Percentiles rank a stretch among this genome's conserved stretches.
These are phyloP conservation scores for Glomeris maerens DNA, from an alignment of 1,140 invertebrate genomes.

Conservation along the genomic window DNA sequence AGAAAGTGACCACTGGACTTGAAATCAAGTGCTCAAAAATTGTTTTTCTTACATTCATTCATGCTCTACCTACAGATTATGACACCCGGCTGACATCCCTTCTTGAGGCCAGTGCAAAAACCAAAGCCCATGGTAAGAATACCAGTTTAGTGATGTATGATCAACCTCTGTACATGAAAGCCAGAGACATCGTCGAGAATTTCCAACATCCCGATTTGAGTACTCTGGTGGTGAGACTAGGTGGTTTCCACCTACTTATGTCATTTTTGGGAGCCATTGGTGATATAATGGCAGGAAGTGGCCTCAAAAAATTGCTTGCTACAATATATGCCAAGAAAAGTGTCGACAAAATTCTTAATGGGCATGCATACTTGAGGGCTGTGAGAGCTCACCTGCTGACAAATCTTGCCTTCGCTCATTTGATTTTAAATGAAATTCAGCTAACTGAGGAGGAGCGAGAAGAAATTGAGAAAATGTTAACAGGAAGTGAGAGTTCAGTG, in stretches of 20 bases:
- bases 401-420: not conserved
- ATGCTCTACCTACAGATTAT: too few species aligned
- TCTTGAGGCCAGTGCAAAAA: too few species aligned
- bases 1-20: not conserved
- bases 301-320: constrained; percentile 16
- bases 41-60: too few species aligned
- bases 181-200: not conserved
- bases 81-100: too few species aligned
- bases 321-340: constrained; percentile 17
- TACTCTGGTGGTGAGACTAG: constrained; percentile 8
- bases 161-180: too few species aligned
- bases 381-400: constrained; percentile 19
- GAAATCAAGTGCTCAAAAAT: too few species aligned
- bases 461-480: too few species aligned
- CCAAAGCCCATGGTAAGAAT: too few species aligned
- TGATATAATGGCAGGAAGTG: constrained; percentile 17
- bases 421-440: not conserved
- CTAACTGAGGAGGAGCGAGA: too few species aligned
- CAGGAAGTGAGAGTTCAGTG: too few species aligned
- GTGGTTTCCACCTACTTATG: constrained; percentile 19
- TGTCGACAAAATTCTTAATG: constrained; percentile 19
- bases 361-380: constrained; percentile 21
- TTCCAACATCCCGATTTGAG: not conserved
- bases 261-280: constrained; percentile 20
- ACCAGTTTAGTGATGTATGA: too few species aligned